Evolutionary conservation across 2,888 invertebrate genomes (phyloP), one percentile per base, ranked within the genome.

Genomic region (Aquatica leii): DNA sequence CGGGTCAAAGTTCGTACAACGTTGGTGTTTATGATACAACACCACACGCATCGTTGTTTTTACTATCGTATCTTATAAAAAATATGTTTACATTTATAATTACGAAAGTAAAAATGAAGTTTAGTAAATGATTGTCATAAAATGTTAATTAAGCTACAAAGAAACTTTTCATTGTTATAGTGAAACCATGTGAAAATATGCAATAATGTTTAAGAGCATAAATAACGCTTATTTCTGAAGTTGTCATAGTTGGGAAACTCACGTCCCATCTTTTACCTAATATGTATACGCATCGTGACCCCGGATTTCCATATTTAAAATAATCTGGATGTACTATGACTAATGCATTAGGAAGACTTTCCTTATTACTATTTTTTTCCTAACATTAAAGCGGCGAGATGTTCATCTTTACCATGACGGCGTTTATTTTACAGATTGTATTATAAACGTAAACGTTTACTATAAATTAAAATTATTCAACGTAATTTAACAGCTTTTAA

Each of bases 221-320:
- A 46, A 55, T 48, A 41, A 46, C 34, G 18, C 41, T 53, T 53
- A 53, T 53, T 21, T 41, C 18, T 53, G 35, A 59, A 53, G 31
- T 49, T 54, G 53, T 54, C 50, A 50, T 48, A 46, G 41, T 35
- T 51, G 34, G 60, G 34, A 61, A 57, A 50, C 50, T 61, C 61
- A 61, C 56, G 61, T 61, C 50, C 61, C 55, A 61, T 55, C 61
- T 61, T 55, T 61, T 61, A 61, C 61, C 61, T 50, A 61, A 61
- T 61, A 61, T 34, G 61, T 46, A 46, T 21, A 56, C 40, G 41
- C 31, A 61, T 20, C 56, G 24, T 61, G 61, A 55, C 41, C 51
- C 34, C 18, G 8, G 34, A 61, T 41, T 61, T 61, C 61, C 61
- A 61, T 61, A 61, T 61, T 56, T 56, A 53, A 60, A 53, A 35